Evolutionary conservation across 2,888 invertebrate genomes (phyloP).

Genomic region (Isoperla grammatica): DNA sequence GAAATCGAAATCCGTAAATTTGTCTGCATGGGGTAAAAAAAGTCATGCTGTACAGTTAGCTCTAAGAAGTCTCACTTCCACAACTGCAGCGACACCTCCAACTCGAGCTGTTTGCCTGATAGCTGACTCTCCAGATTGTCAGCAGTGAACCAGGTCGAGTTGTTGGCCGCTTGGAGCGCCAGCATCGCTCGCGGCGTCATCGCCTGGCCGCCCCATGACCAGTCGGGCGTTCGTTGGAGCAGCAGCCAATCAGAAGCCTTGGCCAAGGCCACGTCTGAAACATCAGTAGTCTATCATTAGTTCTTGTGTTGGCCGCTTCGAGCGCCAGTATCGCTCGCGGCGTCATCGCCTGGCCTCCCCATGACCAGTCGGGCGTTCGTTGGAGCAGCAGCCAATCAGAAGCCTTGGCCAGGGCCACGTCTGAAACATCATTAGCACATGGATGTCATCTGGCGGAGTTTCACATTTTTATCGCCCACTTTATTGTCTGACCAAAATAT

Average conservation of each 20-base stretch:
- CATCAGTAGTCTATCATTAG: no score
- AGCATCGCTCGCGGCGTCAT: constrained; percentile 79
- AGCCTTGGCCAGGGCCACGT: no score
- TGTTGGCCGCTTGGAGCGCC: constrained; percentile 57
- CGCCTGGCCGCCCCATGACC: constrained; percentile 68
- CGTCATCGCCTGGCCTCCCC: constrained; percentile 69
- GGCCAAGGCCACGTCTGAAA: constrained; percentile 45
- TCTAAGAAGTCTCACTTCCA: constrained; percentile 58
- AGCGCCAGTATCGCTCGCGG: constrained; percentile 76
- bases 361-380: constrained; percentile 70
- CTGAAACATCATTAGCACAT: no score
- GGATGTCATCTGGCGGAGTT: no score
- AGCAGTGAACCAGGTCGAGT: constrained; percentile 40
- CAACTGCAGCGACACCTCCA: constrained; percentile 75
- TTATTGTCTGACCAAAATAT: no score
- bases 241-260: constrained; percentile 68
- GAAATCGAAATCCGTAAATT: no score
- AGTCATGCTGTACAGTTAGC: no score
- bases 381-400: constrained; percentile 65
- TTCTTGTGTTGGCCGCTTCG: constrained; percentile 50
- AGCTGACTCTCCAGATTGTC: constrained; percentile 64
- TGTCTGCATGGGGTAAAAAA: no score
- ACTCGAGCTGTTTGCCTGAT: constrained; percentile 81
- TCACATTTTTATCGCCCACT: no score
- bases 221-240: constrained; percentile 65